Conservation (phyloP, 2,888 invertebrate species). For the Tupiocoris notatus region DNA sequence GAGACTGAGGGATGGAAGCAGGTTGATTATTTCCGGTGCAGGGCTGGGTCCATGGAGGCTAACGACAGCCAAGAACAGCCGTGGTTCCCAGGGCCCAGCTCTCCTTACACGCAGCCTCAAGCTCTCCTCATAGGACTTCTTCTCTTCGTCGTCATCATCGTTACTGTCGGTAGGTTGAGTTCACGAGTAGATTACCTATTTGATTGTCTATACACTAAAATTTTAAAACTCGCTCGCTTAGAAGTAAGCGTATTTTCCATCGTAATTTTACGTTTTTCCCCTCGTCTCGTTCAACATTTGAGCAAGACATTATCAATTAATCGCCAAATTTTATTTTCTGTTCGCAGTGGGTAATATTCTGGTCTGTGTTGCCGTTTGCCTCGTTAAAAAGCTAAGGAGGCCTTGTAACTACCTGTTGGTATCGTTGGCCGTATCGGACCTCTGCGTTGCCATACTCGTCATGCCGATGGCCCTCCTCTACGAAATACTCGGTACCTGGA, state of each 20-base stretch:
- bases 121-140: constrained; percentile 65
- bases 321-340: no score
- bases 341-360: constrained; percentile 72
- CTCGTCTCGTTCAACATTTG: no score
- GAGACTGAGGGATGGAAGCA: constrained; percentile 51
- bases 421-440: constrained; percentile 92
- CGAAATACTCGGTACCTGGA: constrained; percentile 90
- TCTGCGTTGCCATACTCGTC: constrained; percentile 91
- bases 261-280: no score
- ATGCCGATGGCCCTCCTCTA: constrained; percentile 97
- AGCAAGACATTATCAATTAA: no score
- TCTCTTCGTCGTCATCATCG: constrained; percentile 60
- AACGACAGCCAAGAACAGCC: constrained; percentile 52
- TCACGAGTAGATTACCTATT: neutral
- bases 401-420: constrained; percentile 91
- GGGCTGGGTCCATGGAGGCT: constrained; percentile 55
- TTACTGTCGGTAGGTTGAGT: constrained; percentile 57
- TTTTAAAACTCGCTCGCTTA: no score
- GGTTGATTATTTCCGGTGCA: constrained; percentile 52
- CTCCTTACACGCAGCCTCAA: constrained; percentile 55
- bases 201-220: no score
- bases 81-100: constrained; percentile 55
- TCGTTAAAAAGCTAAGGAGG: constrained; percentile 85
- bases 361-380: constrained; percentile 92
- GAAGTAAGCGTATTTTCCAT: no score